A percentile compares a stretch with the other conserved stretches of the same genome.
These are phyloP conservation scores for Ethmia dodecea DNA, from an alignment of 2,888 invertebrate species.

Conservation along the genomic window DNA sequence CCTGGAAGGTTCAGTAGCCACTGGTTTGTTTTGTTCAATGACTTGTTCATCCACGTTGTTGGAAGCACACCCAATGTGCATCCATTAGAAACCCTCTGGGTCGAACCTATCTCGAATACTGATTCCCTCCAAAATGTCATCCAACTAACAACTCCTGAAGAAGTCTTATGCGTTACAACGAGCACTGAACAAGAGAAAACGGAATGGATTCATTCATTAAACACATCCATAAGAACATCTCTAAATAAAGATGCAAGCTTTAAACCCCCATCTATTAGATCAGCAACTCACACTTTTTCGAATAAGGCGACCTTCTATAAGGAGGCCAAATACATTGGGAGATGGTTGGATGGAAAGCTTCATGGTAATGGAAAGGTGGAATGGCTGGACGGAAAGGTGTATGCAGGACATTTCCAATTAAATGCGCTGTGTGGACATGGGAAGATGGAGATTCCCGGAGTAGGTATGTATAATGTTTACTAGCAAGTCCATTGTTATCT, in stretches of 20 bases:
- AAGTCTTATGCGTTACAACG: slow-evolving; percentile 82
- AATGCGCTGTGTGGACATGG: slow-evolving; percentile 86
- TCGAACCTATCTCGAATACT: slow-evolving; percentile 83
- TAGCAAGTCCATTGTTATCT: too few species aligned
- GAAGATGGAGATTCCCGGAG: slow-evolving; percentile 80
- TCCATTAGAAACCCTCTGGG: slow-evolving; percentile 87
- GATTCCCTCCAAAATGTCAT: slow-evolving; percentile 81
- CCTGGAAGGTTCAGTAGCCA: slow-evolving; percentile 86
- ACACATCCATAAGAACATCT: slow-evolving; percentile 82
- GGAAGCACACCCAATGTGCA: slow-evolving; percentile 82
- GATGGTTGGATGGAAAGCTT: slow-evolving; percentile 89
- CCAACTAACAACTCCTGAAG: slow-evolving; percentile 87
- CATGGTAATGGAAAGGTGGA: slow-evolving; percentile 90
- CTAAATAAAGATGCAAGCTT: slow-evolving; percentile 80
- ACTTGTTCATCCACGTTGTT: slow-evolving; percentile 86
- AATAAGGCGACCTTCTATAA: slow-evolving; percentile 83
- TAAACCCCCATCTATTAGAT: slow-evolving; percentile 83
- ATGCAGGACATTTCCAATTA: slow-evolving; percentile 88
- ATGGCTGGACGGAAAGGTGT: slow-evolving; percentile 88
- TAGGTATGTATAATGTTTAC: slow-evolving; percentile 71
- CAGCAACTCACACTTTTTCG: slow-evolving; percentile 84
- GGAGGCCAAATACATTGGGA: slow-evolving; percentile 87
- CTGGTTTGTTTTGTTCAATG: slow-evolving; percentile 89
- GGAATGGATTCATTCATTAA: slow-evolving; percentile 88
- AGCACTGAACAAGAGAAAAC: slow-evolving; percentile 83